Evolutionary conservation across 2,113 vertebrate species (phyloP).

Genomic region (Oncorhynchus gorbuscha): DNA sequence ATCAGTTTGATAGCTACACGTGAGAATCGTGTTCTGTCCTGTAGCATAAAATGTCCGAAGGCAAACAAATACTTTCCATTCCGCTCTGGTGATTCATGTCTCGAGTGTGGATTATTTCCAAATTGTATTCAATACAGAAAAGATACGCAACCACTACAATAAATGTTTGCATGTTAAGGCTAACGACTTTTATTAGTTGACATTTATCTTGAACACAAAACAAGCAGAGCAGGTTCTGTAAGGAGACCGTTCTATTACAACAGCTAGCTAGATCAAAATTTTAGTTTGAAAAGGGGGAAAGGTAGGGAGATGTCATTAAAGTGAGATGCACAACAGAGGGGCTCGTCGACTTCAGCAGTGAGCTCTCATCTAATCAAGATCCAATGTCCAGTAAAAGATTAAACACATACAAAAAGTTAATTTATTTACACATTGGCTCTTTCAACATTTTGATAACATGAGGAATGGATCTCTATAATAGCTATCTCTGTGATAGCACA

Average conservation of each 20-base stretch:
- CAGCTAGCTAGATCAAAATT: not conserved
- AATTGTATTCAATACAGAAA: not conserved
- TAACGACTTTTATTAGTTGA: not conserved
- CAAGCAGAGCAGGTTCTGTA: not conserved
- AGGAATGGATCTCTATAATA: not conserved
- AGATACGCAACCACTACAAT: not conserved
- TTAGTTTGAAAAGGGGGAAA: not conserved
- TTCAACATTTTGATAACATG: not conserved
- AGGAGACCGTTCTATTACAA: not conserved
- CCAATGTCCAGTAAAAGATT: not conserved
- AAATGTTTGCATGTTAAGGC: not conserved
- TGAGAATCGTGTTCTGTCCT: not conserved
- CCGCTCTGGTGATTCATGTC: not conserved
- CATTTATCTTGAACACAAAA: not conserved
- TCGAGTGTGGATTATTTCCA: not conserved
- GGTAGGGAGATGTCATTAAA: not conserved
- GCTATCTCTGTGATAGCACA: not conserved
- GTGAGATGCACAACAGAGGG: not conserved
- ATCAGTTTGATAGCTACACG: not conserved
- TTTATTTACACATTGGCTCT: conserved; percentile 8
- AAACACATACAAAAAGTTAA: conserved; percentile 5
- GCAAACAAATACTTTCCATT: not conserved
- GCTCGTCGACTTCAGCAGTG: not conserved
- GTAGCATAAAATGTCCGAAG: not conserved
- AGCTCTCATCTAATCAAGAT: not conserved